Base-by-base conservation (phyloP, 2,797 vertebrate species). In the Austrolebias charrua region DNA sequence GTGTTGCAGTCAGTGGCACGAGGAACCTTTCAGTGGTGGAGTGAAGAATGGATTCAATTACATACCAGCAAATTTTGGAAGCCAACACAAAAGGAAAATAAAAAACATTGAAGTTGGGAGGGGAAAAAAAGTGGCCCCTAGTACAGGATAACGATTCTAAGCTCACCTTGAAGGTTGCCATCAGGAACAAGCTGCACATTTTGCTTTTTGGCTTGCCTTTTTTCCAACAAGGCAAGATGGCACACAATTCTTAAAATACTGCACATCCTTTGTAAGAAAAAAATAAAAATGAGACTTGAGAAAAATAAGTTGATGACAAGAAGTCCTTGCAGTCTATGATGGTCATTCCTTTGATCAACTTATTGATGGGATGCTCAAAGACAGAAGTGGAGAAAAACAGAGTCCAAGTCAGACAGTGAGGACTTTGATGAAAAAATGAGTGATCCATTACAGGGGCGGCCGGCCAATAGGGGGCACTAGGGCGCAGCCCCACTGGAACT, bases 41-140 rank as follows among this genome's bases (percentile, higher is more conserved):
- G 43, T 24, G n/a, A 63, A 63, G 60, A 63, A 46, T 45, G 29
- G 18, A 42, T 62, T 62, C 40, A 62, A 53, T 45, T 44, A 62
- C 4, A 35, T 19, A 35, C 40, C 28, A 45, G 42, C 18, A 53
- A 45, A 53, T 28, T 54, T 16, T 46, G 7, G 33, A 58, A 44
- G n/a, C 7, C 19, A 46, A 57, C 40, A 19, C 46, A 5, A 20
- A 12, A 18, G 38, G 11, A 42, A 18, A 28, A 51, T n/a, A 6
- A 42, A 40, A 18, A n/a, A 24, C 18, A 35, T 1, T 43, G 15
- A 40, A 40, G 42, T 15, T 11, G 5, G 29, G 24, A 3, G 24
- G 24, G 24, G 13, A 44, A 31, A 44, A 13, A 11, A 10, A 10
- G 19, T 33, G 48, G 48, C 38, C 15, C 13, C 35, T 40, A 49